These are phyloP conservation scores for Caenorhabditis sp. DNA, from an alignment of 2,888 invertebrate species.

Conservation along the genomic window DNA sequence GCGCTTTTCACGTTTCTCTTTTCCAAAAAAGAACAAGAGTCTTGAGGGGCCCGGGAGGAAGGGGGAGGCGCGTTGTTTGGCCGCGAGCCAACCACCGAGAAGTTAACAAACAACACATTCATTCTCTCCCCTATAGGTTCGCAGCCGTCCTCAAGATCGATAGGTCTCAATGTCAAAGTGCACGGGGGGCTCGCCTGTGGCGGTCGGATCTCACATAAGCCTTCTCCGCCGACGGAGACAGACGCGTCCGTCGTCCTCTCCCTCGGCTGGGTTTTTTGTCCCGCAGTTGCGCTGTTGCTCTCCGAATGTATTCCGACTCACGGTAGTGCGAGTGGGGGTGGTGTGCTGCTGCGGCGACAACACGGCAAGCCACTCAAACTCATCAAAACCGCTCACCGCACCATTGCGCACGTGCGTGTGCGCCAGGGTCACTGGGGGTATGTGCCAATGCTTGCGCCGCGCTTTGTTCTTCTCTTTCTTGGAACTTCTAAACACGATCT, in stretches of 20 bases:
- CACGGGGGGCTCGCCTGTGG: no score
- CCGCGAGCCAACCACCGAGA: conserved; percentile 51
- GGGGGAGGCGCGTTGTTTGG: conserved; percentile 41
- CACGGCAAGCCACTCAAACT: conserved; percentile 52
- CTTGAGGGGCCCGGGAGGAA: neutral
- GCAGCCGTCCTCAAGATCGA: conserved; percentile 1
- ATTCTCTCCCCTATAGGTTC: conserved; percentile 6
- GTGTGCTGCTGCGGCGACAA: conserved; percentile 20
- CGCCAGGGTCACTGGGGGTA: conserved; percentile 26
- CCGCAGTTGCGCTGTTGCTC: neutral
- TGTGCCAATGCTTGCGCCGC: neutral
- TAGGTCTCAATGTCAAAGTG: conserved; percentile 22
- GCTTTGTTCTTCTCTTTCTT: no score
- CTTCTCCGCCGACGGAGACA: conserved; percentile 6
- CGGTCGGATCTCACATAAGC: no score
- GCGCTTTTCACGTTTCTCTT: conserved; percentile 3
- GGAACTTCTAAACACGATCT: conserved; percentile 36
- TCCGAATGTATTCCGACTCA: neutral
- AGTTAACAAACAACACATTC: conserved; percentile 56
- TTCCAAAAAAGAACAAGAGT: conserved; percentile 32
- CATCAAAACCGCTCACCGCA: conserved; percentile 52
- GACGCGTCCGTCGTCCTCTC: neutral
- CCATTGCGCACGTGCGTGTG: conserved; percentile 47
- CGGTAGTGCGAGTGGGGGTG: conserved; percentile 14
- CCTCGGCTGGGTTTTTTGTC: neutral